Evolutionary conservation across 2,797 vertebrate species (phyloP), one percentile per base, ranked within the genome.

Genomic region (Liparis tanakae): DNA sequence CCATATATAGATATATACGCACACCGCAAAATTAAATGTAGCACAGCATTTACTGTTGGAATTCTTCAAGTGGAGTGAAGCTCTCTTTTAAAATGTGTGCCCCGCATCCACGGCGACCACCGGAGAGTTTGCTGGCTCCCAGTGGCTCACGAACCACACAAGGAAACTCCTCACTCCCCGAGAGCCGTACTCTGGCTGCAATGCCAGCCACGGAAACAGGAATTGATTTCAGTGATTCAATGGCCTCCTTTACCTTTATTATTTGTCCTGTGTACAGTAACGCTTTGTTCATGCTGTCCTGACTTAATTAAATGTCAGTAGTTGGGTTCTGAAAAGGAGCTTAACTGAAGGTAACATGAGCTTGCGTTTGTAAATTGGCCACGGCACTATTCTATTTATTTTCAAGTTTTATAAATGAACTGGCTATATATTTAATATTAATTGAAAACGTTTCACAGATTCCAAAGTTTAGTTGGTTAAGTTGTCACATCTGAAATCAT

Each of bases 161-260:
- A 76, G 58, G 71, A 80, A 83, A 65, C 56, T 7, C 17, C 17
- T 25, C 61, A 60, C 70, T 72, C 78, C 39, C 69, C 60, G 48
- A 58, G 13, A 39, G 46, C 7, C n/a, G 1, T 33, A 17, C 41
- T 74, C 58, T 46, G 50, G 17, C 30, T 63, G 10, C 37, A 48
- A 43, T 41, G 6, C 18, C 48, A 51, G 25, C n/a, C 17, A 54
- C 22, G 53, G 55, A 53, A 59, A 33, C 5, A 4, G 22, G 37
- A 50, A 75, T 12, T 12, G 13, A 69, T 60, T 58, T 60, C 3
- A 12, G 7, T 30, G 63, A 59, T 12, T 55, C 17, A 1, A 20
- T 41, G 51, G 18, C 9, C 17, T 39, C 10, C 7, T 61, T 55
- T 25, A 7, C 30, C 50, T 30, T 8, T 56, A 36, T 9, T 58